These are phyloP conservation scores for Drosophila borborema DNA, from an alignment of 2,888 invertebrate genomes.

Conservation along the genomic window DNA sequence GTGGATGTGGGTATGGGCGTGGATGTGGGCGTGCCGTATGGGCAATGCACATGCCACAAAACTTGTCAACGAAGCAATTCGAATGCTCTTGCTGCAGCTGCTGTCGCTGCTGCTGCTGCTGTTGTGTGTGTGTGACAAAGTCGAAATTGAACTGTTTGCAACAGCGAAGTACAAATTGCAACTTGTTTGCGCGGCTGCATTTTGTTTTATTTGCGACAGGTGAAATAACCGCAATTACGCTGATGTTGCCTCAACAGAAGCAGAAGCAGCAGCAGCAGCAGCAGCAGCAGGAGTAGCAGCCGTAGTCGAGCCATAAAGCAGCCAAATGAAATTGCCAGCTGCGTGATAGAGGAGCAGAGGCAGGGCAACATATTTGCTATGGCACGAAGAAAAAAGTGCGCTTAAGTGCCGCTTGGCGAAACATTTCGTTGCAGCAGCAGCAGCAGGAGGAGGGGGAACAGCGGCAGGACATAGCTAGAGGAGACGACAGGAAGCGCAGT, in stretches of 20 bases:
- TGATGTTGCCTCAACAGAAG: slow-evolving; percentile 53
- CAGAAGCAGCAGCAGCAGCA: slow-evolving; percentile 11
- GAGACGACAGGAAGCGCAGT: slow-evolving; percentile 52
- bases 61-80: slow-evolving; percentile 68
- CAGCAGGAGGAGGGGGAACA: slow-evolving; percentile 1
- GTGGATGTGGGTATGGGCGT: slow-evolving; percentile 2
- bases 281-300: slow-evolving; percentile 8
- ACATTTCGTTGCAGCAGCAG: slow-evolving; percentile 65
- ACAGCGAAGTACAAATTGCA: slow-evolving; percentile 74
- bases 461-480: not conserved
- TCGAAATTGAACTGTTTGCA: slow-evolving; percentile 79
- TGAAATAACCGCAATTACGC: slow-evolving; percentile 80
- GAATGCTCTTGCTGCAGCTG: slow-evolving; percentile 15
- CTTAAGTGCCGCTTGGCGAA: slow-evolving; percentile 79
- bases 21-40: slow-evolving; percentile 2
- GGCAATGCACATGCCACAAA: slow-evolving; percentile 57
- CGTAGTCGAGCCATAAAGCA: slow-evolving; percentile 51
- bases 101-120: not conserved
- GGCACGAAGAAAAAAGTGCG: slow-evolving; percentile 55
- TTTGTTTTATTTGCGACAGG: slow-evolving; percentile 80
- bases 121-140: slow-evolving; percentile 28
- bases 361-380: slow-evolving; percentile 65
- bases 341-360: not conserved
- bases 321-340: slow-evolving; percentile 69
- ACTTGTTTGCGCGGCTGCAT: slow-evolving; percentile 76